phyloP scores from a whole-genome alignment of 2,888 invertebrate genomes.

The Sinodicranocentrus sp. region DNA sequence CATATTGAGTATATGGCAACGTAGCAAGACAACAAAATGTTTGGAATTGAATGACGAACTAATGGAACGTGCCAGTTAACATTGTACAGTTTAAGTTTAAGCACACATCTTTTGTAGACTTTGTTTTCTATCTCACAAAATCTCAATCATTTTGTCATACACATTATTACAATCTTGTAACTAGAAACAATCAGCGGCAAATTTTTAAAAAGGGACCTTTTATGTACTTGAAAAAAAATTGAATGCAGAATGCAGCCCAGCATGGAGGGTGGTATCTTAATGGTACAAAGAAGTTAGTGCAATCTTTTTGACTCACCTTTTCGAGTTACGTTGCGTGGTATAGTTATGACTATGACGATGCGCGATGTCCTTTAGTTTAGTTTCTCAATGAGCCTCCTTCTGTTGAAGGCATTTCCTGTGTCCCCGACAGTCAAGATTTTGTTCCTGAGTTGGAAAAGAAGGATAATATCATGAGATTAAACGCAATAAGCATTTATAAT shows the following conservation, averaged over 20 bases:
- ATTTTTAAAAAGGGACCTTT: slow-evolving; percentile 28
- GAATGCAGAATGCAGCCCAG: neutral
- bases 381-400: slow-evolving; percentile 41
- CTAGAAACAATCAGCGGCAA: neutral
- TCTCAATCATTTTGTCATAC: too few species aligned
- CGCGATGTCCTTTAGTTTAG: slow-evolving; percentile 53
- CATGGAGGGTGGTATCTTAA: neutral
- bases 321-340: neutral
- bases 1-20: too few species aligned
- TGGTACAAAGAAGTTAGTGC: neutral
- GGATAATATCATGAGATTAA: neutral
- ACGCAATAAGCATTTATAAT: too few species aligned
- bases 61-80: too few species aligned
- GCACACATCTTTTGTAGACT: too few species aligned
- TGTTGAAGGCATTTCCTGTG: slow-evolving; percentile 69
- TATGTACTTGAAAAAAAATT: slow-evolving; percentile 48
- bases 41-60: too few species aligned
- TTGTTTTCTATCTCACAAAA: too few species aligned
- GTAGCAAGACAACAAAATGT: too few species aligned
- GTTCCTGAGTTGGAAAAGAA: slow-evolving; percentile 21
- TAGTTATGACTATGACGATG: neutral
- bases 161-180: neutral
- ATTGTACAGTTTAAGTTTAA: too few species aligned
- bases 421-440: slow-evolving; percentile 58
- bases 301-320: slow-evolving; percentile 45